These are phyloP conservation scores for Sminthurinus signatus DNA, from an alignment of 1,140 invertebrate genomes.

Conservation along the genomic window DNA sequence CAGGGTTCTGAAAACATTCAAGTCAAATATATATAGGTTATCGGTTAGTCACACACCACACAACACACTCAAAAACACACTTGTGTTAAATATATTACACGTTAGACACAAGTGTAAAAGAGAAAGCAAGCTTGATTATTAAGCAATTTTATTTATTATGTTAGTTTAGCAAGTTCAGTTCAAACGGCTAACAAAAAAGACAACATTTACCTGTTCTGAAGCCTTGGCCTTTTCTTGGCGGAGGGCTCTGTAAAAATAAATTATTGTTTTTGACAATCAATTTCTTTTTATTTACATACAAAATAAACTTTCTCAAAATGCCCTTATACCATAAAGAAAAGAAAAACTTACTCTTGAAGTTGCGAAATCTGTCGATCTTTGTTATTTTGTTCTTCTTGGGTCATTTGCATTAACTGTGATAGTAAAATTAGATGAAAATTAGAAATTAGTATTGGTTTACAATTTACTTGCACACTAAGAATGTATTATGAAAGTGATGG, in stretches of 20 bases:
- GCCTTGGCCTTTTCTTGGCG: slow-evolving; percentile 24
- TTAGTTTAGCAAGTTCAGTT: slow-evolving; percentile 1
- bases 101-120: no score
- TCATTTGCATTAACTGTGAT: slow-evolving; percentile 85
- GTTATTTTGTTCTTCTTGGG: slow-evolving; percentile 88
- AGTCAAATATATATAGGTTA: no score
- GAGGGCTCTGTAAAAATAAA: slow-evolving; percentile 22
- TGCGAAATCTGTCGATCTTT: slow-evolving; percentile 94
- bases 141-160: neutral
- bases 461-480: no score
- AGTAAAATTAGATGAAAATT: slow-evolving; percentile 45
- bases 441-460: no score
- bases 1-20: no score
- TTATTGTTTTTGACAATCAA: neutral
- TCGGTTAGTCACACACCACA: no score
- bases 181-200: slow-evolving; percentile 14
- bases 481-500: no score
- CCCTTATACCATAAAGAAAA: neutral
- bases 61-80: no score
- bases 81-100: no score
- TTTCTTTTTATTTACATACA: neutral
- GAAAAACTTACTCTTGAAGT: slow-evolving; percentile 77
- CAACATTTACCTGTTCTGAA: slow-evolving; percentile 24
- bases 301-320: neutral
- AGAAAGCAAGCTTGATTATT: slow-evolving; percentile 6